A percentile compares a stretch with the other conserved stretches of the same genome.
Evolutionary conservation across 2,113 vertebrate species (phyloP).

Genomic region (Rhabdomys dilectus): DNA sequence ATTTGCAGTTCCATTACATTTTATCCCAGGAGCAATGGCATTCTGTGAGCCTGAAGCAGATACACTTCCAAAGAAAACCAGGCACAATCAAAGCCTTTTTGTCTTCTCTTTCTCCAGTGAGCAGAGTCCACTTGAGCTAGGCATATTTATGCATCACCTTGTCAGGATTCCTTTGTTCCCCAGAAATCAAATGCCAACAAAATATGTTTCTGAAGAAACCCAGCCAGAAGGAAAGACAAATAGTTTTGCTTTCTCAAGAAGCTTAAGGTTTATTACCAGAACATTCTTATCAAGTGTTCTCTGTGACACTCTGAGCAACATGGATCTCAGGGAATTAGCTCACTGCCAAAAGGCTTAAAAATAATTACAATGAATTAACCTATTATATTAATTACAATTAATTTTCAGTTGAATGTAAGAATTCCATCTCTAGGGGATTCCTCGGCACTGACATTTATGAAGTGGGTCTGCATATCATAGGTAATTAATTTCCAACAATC

Average conservation of each 20-base stretch:
- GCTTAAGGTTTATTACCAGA: slow-evolving; percentile 74
- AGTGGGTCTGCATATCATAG: slow-evolving; percentile 72
- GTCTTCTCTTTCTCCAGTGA: slow-evolving; percentile 69
- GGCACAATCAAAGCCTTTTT: slow-evolving; percentile 70
- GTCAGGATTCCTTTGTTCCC: slow-evolving; percentile 69
- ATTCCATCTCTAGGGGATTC: slow-evolving; percentile 70
- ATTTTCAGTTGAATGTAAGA: slow-evolving; percentile 76
- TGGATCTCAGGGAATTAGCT: slow-evolving; percentile 74
- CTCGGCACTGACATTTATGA: slow-evolving; percentile 67
- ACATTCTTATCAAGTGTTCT: slow-evolving; percentile 66
- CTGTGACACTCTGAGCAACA: slow-evolving; percentile 62
- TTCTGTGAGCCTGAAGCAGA: slow-evolving; percentile 67
- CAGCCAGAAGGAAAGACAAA: slow-evolving; percentile 60
- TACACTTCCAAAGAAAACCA: slow-evolving; percentile 71
- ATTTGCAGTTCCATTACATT: slow-evolving; percentile 77
- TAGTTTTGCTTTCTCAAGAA: slow-evolving; percentile 37
- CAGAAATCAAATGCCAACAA: slow-evolving; percentile 73
- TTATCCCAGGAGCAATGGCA: slow-evolving; percentile 73
- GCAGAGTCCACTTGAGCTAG: slow-evolving; percentile 56
- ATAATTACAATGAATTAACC: slow-evolving; percentile 82
- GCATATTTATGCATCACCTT: slow-evolving; percentile 54
- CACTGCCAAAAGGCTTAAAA: slow-evolving; percentile 80
- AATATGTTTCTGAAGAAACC: slow-evolving; percentile 65
- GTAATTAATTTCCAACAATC: slow-evolving; percentile 76
- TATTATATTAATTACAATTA: slow-evolving; percentile 82